Base-by-base conservation (phyloP, 2,113 vertebrate species). In the Coregonus clupeaformis region DNA sequence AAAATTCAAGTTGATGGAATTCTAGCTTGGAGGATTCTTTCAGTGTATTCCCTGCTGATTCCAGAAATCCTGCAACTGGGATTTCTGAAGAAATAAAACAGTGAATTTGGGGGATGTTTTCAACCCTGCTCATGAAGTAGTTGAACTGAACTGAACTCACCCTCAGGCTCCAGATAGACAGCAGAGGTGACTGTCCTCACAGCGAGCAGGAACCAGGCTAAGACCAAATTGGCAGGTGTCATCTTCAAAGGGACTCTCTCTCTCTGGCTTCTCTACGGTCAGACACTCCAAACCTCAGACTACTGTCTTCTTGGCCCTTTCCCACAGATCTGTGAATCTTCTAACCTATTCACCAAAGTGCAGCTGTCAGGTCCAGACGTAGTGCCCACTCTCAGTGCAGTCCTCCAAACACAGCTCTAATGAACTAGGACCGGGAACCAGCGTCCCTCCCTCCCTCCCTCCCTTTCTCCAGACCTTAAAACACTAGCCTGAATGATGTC, bases 401-500 rank as follows among this genome's bases (percentile, higher is more conserved):
- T 84, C 80, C 87, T 88, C 55, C 18, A 88, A 85, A 78, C 82
- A 77, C 82, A 27, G 78, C 77, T 87, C 85, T 85, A 85, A 91
- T 87, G 86, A 87, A 90, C 77, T 84, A 80, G 73, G 84, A 86
- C 83, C 3, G 16, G 14, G 49, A 52, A 18, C 87, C 89, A 85
- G 25, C 63, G 27, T 29, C 24, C 63, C 63, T 29, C 24, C 63
- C 29, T 25, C 25, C 63, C 60, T 63, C 2, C 42, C 36, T 59
- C 14, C 9, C 25, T 65, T 88, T 78, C 78, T 84, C 80, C n/a
- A 68, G 86, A 52, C 80, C 85, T 89, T 92, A 87, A 92, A 91
- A 89, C 90, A 90, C 82, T 84, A 87, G 87, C 83, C 81, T 94
- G 89, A 92, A 90, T 60, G 68, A 90, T 87, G 87, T 91, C 73